Evolutionary conservation across 2,113 vertebrate species (phyloP), one percentile per base, ranked within the genome.

Genomic region (Plestiodon gilberti): DNA sequence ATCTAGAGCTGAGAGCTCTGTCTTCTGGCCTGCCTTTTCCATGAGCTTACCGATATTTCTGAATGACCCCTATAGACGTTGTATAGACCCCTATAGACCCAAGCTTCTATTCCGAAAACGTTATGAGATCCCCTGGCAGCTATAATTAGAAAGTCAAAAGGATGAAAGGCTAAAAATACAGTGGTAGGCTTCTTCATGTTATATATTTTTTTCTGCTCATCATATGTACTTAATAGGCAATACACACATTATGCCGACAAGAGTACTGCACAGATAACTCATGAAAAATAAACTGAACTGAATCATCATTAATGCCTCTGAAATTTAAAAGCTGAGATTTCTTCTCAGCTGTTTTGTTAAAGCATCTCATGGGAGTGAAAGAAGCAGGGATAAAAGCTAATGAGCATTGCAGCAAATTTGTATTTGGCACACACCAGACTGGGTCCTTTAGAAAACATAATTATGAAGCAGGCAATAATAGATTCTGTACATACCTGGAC

Each of bases 141-240:
- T 33, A 65, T 82, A 65, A 82, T 82, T 82, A 82, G 81, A 82
- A 70, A 17, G 22, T 65, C 65, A 70, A 35, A 43, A 57, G 35
- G 48, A n/a, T 71, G 48, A 64, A 82, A 82, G 67, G 48, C 81
- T 52, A 70, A 82, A 81, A 82, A n/a, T 73, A 25, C 84, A 85
- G 70, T 55, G 15, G 62, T 38, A 76, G 75, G 4, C 9, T 73
- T 22, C 13, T 35, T 84, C 74, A 61, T 84, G 64, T 59, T 43
- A 33, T 30, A 33, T 30, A 38, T 84, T 33, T 75, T 85, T 6
- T 14, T 85, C 88, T 22, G 65, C 73, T 52, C 70, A 71, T 88
- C 23, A 65, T 84, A 62, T 52, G 33, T 76, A 65, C 52, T 65
- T 35, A 78, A 57, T 78, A 85, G 75, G 33, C 10, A 78, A 70